Conservation (phyloP, 2,888 invertebrate species). For the Caenorhabditis doughertyi region DNA sequence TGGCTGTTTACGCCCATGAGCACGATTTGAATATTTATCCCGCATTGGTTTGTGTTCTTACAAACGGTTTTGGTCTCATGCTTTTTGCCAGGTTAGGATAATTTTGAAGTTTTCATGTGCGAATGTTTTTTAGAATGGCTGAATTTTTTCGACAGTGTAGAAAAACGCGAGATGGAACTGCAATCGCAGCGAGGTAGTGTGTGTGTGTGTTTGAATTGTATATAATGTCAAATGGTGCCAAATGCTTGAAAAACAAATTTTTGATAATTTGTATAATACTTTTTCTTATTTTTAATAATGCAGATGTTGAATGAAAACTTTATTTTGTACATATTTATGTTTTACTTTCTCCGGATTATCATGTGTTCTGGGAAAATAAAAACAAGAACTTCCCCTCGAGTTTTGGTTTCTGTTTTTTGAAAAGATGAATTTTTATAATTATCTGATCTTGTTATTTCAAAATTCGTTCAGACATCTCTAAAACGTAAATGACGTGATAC, state of each 20-base stretch:
- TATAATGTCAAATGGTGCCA: too few species aligned
- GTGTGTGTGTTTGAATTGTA: background rate
- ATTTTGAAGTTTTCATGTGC: background rate
- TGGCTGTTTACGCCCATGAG: slow-evolving; percentile 75
- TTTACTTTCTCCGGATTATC: too few species aligned
- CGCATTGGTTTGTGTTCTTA: slow-evolving; percentile 71
- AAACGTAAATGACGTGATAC: background rate
- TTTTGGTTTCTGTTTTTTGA: too few species aligned
- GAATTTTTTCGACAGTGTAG: slow-evolving; percentile 74
- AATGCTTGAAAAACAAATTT: background rate
- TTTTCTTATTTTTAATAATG: too few species aligned
- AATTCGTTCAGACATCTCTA: too few species aligned
- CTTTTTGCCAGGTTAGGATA: slow-evolving; percentile 71
- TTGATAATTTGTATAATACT: background rate
- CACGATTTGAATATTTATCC: slow-evolving; percentile 76
- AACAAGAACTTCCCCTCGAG: too few species aligned
- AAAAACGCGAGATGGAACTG: slow-evolving; percentile 65
- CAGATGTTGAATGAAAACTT: too few species aligned
- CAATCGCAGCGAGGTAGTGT: slow-evolving; percentile 70
- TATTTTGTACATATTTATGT: too few species aligned
- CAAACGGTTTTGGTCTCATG: slow-evolving; percentile 77
- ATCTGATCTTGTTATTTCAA: too few species aligned
- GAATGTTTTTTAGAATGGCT: slow-evolving; percentile 65
- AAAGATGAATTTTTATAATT: too few species aligned
- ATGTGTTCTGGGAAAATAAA: too few species aligned